Evolutionary conservation across 2,797 vertebrate genomes (phyloP).

Genomic region (Neosalanx taihuensis): DNA sequence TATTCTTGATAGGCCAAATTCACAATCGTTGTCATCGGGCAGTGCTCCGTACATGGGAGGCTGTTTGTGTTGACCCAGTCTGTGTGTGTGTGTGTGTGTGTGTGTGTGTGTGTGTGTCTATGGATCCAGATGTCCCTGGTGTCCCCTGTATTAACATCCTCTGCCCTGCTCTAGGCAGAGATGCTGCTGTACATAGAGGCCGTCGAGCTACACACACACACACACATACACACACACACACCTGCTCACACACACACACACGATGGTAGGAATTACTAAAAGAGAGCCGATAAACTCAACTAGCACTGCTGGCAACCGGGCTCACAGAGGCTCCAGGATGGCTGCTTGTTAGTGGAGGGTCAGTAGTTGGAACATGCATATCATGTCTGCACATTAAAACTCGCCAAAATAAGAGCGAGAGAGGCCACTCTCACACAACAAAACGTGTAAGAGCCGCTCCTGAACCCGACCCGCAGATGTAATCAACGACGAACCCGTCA

Average conservation of each 20-base stretch:
- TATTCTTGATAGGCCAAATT: slow-evolving; percentile 58
- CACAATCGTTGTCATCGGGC: slow-evolving; percentile 56
- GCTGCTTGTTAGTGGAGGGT: background rate
- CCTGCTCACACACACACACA: background rate
- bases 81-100: background rate
- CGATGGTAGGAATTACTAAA: slow-evolving; percentile 2
- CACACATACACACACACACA: too few species aligned
- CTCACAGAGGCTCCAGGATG: slow-evolving; percentile 14
- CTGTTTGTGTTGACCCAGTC: slow-evolving; percentile 29
- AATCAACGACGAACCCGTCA: slow-evolving; percentile 35
- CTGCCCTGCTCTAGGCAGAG: background rate
- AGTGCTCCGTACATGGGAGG: slow-evolving; percentile 4
- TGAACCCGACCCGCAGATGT: slow-evolving; percentile 40
- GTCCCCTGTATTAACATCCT: background rate
- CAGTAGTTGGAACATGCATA: slow-evolving; percentile 44
- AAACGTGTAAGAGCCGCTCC: slow-evolving; percentile 31
- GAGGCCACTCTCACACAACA: slow-evolving; percentile 40
- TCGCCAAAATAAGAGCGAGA: slow-evolving; percentile 30
- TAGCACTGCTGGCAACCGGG: slow-evolving; percentile 27
- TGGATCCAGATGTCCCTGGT: too few species aligned
- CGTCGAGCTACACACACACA: background rate
- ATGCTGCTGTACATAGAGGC: background rate
- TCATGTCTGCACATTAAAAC: slow-evolving; percentile 45
- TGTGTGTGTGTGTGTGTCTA: background rate
- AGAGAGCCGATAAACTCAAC: background rate